Evolutionary conservation across 2,113 vertebrate genomes (phyloP), one percentile per base, ranked within the genome.

Genomic region (Larimichthys crocea): DNA sequence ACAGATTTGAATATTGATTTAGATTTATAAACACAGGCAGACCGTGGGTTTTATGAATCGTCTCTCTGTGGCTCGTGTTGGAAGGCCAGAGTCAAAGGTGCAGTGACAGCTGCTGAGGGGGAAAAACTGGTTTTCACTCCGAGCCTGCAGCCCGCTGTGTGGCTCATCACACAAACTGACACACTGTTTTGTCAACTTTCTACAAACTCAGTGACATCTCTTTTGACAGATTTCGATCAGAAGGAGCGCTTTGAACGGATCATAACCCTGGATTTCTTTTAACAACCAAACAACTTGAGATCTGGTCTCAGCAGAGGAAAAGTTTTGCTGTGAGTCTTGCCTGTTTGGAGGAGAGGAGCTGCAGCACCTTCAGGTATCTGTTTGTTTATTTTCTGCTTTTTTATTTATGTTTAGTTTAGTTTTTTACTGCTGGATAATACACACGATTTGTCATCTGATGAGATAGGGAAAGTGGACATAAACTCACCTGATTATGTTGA

Each of bases 1-100:
- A 95, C 96, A 97, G 96, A 98, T 98, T 97, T 97, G 96, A 97
- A 98, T 97, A 97, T 97, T 98, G 97, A 98, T 98, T 97, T 97
- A 97, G 96, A 96, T 97, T 97, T 97, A 88, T 97, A 97, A 97
- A 97, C 95, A 96, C 96, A 95, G 90, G 88, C 92, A 91, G 88
- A 88, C 80, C 80, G 88, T 82, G 90, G 88, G 49, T 84, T 88
- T 88, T 86, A 88, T 86, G 82, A 91, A 77, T 85, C 89, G 88
- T 90, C 85, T 86, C 74, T 63, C 74, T 67, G 79, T 76, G 88
- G 88, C 82, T 85, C 63, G 31, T 74, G 80, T 56, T 56, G 74
- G 79, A 84, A 91, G 89, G 92, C 88, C 90, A 24, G 88, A 91
- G 91, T 90, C 88, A 93, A 91, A 93, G 86, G 91, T 92, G 88